phyloP scores from a whole-genome alignment of 2,113 vertebrate species.

The Archilochus colubris region DNA sequence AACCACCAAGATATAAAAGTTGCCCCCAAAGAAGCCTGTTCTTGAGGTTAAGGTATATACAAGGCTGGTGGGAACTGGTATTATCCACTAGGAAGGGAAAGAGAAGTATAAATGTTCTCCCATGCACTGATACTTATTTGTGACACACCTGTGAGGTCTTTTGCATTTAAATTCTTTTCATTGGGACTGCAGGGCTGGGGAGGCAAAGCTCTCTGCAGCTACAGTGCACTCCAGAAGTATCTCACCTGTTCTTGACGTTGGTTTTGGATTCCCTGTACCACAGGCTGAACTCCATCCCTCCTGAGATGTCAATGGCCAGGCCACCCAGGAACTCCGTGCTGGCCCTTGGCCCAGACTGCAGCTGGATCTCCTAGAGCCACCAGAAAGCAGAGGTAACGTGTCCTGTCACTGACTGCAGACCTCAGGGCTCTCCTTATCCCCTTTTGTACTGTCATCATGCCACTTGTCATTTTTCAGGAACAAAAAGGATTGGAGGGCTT shows the following conservation, averaged over 20 bases:
- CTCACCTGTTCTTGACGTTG: conserved; percentile 92
- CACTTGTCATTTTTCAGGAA: not conserved
- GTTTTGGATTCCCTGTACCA: conserved; percentile 99
- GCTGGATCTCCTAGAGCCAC: conserved; percentile 82
- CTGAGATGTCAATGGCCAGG: conserved; percentile 93
- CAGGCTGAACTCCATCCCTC: conserved; percentile 97
- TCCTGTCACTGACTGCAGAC: not conserved
- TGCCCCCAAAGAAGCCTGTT: not conserved
- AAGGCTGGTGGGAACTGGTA: not conserved
- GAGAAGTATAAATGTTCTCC: not conserved
- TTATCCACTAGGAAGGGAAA: not conserved
- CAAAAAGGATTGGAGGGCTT: not conserved
- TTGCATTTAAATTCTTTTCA: not conserved
- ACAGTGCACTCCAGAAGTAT: not conserved
- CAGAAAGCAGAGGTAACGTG: not conserved
- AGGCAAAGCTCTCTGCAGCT: not conserved
- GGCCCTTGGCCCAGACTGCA: conserved; percentile 90
- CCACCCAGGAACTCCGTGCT: conserved; percentile 87
- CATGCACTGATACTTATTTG: not conserved
- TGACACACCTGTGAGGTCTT: not conserved
- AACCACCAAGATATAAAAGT: not conserved
- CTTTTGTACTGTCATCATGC: not conserved
- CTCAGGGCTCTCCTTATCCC: not conserved
- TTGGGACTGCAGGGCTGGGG: not conserved
- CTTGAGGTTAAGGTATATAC: not conserved